These are phyloP conservation scores for Coenonympha arcania DNA, from an alignment of 2,888 invertebrate genomes.

Conservation along the genomic window DNA sequence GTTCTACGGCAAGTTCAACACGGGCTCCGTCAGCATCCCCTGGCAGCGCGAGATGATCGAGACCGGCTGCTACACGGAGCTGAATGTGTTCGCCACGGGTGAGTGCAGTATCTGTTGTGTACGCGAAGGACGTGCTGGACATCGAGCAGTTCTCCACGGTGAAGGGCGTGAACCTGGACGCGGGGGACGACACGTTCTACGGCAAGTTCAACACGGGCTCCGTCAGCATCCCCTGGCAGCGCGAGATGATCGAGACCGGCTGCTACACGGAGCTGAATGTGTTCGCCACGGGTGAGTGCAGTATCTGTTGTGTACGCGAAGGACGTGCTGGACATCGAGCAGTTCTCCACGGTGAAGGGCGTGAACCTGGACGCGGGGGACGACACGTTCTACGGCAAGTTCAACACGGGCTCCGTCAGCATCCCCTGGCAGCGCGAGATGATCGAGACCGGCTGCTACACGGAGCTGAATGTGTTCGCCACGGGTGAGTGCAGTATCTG, in stretches of 20 bases:
- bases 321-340: constrained; percentile 96
- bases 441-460: constrained; percentile 98
- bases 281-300: constrained; percentile 70
- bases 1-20: constrained; percentile 98
- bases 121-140: too few species aligned
- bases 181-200: constrained; percentile 97
- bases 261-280: constrained; percentile 96
- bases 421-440: constrained; percentile 99
- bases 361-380: too few species aligned
- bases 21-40: constrained; percentile 98
- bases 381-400: too few species aligned
- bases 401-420: constrained; percentile 98
- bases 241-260: constrained; percentile 99
- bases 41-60: constrained; percentile 99
- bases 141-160: constrained; percentile 99
- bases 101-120: too few species aligned
- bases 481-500: too few species aligned
- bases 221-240: constrained; percentile 99
- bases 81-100: too few species aligned
- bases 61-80: constrained; percentile 95
- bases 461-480: too few species aligned
- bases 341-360: constrained; percentile 99
- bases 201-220: constrained; percentile 99
- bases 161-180: constrained; percentile 97
- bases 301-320: too few species aligned